Evolutionary conservation across 2,113 vertebrate genomes (phyloP), one percentile per base, ranked within the genome.

Genomic region (Platichthys flesus): DNA sequence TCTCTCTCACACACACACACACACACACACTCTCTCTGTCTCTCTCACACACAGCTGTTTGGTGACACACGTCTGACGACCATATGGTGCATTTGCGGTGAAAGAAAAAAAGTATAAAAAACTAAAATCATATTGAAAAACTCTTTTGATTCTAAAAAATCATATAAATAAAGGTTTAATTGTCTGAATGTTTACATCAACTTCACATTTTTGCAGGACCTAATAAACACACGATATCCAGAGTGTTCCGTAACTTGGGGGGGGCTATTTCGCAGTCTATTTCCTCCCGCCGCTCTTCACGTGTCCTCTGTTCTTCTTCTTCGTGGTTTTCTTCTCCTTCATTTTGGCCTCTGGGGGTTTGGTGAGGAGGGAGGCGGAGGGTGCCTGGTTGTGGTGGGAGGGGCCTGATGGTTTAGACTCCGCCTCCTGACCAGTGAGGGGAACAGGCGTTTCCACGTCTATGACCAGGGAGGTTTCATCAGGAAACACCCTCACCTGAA

Each of bases 291-390:
- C 69, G 1, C 54, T 61, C 71, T 54, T 70, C 45, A 47, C 9
- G 14, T 52, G 28, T 5, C 58, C 71, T 76, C 84, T 74, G 72
- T 0, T 68, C 71, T 76, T 56, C 82, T 51, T 78, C 55, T 55
- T n/a, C 6, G 7, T 18, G 7, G 47, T 15, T 51, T 76, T 56
- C 82, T 51, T 78, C 55, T 55, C 16, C 18, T 40, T 76, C 2
- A 1, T 55, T 23, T 28, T 76, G 31, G 31, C 2, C 56, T 9
- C 16, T 13, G 21, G 1, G 10, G 71, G 8, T 56, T 67, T 73
- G 20, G 13, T 13, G 10, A n/a, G 2, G 2, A 21, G 12, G 8
- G 5, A 6, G 0, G 3, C 31, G 6, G 55, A 18, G 57, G 40
- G 40, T 42, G 74, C 0, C 24, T 55, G 45, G 47, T 16, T 59